phyloP scores from a whole-genome alignment of 2,888 invertebrate genomes.

The Drosophila paranaensis region DNA sequence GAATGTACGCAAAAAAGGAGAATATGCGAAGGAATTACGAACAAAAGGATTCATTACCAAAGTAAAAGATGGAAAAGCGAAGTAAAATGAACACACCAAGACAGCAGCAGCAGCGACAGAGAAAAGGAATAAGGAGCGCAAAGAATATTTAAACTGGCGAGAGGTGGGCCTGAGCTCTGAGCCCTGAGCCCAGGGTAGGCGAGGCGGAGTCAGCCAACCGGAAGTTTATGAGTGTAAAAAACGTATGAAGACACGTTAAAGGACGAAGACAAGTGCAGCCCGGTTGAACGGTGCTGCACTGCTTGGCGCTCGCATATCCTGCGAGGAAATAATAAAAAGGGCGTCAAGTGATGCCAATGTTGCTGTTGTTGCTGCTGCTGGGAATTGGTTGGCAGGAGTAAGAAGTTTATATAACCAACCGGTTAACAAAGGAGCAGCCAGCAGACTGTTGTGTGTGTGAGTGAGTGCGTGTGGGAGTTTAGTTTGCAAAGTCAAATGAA shows the following conservation, averaged over 20 bases:
- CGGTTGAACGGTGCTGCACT: conserved; percentile 36
- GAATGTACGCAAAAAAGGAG: conserved; percentile 14
- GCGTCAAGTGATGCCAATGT: conserved; percentile 54
- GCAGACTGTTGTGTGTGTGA: not conserved
- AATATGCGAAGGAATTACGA: conserved; percentile 58
- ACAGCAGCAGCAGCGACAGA: no score
- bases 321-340: conserved; percentile 46
- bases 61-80: conserved; percentile 71
- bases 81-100: conserved; percentile 48
- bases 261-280: conserved; percentile 43
- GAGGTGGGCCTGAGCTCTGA: not conserved
- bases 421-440: conserved; percentile 36
- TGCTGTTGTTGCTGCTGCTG: conserved; percentile 9
- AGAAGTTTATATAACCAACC: conserved; percentile 26
- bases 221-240: conserved; percentile 67
- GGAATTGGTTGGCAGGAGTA: conserved; percentile 1
- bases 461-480: not conserved
- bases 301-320: conserved; percentile 38
- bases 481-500: conserved; percentile 63
- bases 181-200: not conserved
- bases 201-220: conserved; percentile 56
- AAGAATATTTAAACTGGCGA: conserved; percentile 28
- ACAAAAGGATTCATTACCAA: conserved; percentile 78
- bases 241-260: conserved; percentile 55
- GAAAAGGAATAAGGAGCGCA: conserved; percentile 15